A percentile compares a stretch with the other conserved stretches of the same genome.
Evolutionary conservation across 2,113 vertebrate species (phyloP).

Genomic region (Anguilla rostrata): DNA sequence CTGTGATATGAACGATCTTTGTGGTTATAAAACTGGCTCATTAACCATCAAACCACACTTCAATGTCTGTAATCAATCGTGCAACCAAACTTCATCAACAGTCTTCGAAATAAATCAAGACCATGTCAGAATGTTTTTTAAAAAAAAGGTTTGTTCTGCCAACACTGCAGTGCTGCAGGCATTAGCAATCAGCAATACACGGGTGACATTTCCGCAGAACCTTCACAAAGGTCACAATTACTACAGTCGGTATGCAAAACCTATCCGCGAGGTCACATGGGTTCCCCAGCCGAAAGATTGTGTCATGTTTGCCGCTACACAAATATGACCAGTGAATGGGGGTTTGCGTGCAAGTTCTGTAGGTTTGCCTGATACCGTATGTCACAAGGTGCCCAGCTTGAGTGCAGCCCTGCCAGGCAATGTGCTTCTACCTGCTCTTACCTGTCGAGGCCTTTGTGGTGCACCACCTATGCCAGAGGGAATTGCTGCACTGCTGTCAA

Average conservation of each 20-base stretch:
- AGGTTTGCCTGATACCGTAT: background rate
- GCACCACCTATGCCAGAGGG: background rate
- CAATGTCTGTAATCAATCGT: background rate
- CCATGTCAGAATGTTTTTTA: background rate
- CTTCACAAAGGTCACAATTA: background rate
- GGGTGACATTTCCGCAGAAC: background rate
- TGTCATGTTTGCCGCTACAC: background rate
- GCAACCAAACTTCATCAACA: too few relatives aligned
- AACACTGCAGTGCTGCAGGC: background rate
- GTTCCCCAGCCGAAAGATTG: background rate
- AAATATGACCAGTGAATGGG: background rate
- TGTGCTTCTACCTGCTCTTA: background rate
- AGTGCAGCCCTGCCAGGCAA: background rate
- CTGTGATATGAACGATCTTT: background rate
- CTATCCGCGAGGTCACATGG: background rate
- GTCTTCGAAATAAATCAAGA: background rate
- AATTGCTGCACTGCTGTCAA: background rate
- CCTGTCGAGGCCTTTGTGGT: background rate
- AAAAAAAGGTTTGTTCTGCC: background rate
- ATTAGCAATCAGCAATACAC: background rate
- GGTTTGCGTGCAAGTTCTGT: background rate
- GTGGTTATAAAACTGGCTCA: background rate
- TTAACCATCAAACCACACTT: background rate
- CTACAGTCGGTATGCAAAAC: background rate
- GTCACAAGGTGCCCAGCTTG: background rate